phyloP scores from a whole-genome alignment of 2,113 vertebrate genomes.

The Oplegnathus fasciatus region DNA sequence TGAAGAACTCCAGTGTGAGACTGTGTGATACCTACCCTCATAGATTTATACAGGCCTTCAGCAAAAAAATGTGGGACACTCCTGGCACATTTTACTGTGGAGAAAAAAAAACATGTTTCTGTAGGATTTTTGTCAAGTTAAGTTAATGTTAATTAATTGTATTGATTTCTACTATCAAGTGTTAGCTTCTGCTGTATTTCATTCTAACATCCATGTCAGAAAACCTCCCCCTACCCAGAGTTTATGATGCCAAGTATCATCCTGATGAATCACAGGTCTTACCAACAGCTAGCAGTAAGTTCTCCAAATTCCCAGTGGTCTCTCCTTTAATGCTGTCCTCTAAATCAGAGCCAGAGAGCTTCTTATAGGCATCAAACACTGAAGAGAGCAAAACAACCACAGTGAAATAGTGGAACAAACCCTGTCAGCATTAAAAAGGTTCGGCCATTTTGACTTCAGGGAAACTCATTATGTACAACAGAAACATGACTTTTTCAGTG shows the following conservation, averaged over 20 bases:
- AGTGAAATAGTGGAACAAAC: background rate
- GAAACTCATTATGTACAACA: background rate
- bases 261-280: constrained; percentile 61
- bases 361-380: constrained; percentile 97
- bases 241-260: background rate
- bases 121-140: background rate
- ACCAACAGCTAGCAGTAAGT: constrained; percentile 93
- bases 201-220: constrained; percentile 5
- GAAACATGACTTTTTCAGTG: too few relatives aligned
- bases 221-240: background rate
- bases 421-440: background rate
- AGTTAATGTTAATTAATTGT: background rate
- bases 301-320: constrained; percentile 92
- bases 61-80: constrained; percentile 93
- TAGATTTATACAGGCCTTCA: constrained; percentile 88
- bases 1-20: background rate
- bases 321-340: constrained; percentile 94
- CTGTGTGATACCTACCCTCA: constrained; percentile 88
- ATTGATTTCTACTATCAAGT: constrained; percentile 2
- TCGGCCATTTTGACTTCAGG: background rate
- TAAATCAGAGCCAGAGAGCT: constrained; percentile 90
- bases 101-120: constrained; percentile 22
- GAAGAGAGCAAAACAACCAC: constrained; percentile 41
- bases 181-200: constrained; percentile 7
- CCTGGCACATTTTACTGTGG: constrained; percentile 90